Conservation (phyloP, 2,113 vertebrate species). For the Erpornis zantholeuca region DNA sequence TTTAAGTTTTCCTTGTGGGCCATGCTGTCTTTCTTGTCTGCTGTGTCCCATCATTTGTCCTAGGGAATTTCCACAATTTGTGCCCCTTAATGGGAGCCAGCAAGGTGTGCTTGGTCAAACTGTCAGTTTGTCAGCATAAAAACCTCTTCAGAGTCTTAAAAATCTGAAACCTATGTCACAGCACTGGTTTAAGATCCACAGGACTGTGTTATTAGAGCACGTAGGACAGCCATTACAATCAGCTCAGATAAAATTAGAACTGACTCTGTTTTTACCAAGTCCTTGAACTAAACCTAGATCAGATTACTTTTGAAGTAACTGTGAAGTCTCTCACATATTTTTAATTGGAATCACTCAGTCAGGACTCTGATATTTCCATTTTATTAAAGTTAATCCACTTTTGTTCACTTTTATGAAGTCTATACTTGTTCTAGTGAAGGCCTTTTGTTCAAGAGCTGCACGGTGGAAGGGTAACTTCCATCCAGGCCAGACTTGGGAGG, state of each 20-base stretch:
- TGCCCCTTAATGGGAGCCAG: background rate
- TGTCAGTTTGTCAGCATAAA: background rate
- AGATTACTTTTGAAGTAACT: background rate
- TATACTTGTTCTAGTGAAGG: background rate
- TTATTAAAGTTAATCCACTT: background rate
- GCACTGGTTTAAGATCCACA: background rate
- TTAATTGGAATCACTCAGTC: background rate
- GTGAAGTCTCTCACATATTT: background rate
- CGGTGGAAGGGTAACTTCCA: background rate
- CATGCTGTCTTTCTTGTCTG: background rate
- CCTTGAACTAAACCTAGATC: conserved; percentile 51
- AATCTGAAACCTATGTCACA: background rate
- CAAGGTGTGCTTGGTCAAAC: background rate
- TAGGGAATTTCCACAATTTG: background rate
- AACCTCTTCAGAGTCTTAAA: background rate
- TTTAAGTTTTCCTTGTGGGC: background rate
- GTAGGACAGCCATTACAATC: background rate
- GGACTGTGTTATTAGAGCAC: background rate
- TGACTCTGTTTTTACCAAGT: conserved; percentile 18
- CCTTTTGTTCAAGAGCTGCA: background rate
- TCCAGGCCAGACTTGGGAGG: background rate
- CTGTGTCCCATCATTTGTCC: background rate
- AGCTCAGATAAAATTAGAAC: conserved; percentile 26
- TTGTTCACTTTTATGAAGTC: background rate
- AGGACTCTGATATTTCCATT: background rate